Base-by-base conservation (phyloP, 1,140 invertebrate species). In the Littorina saxatilis region DNA sequence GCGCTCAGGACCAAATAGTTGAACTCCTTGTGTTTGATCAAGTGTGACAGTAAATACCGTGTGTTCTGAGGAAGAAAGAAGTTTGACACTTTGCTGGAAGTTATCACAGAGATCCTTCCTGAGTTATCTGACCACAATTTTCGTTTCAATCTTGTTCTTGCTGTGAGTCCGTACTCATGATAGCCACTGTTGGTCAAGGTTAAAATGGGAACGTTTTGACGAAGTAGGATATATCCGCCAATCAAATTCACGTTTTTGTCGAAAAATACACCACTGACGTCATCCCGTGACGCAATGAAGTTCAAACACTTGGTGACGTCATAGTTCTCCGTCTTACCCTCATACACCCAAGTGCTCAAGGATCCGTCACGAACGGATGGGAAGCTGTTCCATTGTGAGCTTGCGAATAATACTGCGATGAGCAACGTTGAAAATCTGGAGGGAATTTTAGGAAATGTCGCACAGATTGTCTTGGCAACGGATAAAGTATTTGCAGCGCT, bases 191-290 rank as follows among this genome's bases (percentile, higher is more conserved):
- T 85, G 27, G 88, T 86, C 27, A 90, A 80, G 11, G 87, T 75
- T 37, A 91, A 37, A 27, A 91, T 63, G 23, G 89, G 88, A 5
- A 91, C 87, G 40, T 91, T 80, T 68, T 87, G 79, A 58, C 88
- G 86, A 13, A 92, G 66, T 17, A 90, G 68, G 1, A 86, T 81
- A 77, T 85, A 91, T 9, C 74, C 90, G 15, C 86, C 91, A 13
- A 86, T 87, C 85, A 86, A 86, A 63, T 89, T 82, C 27, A 91
- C 55, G 29, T 83, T 82, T 27, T 80, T 58, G 74, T 91, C 89
- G 4, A 88, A 27, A 72, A 91, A 89, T 5, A 91, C 87, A 17
- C 91, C 91, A 27, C 81, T 88, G 23, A 91, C 90, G 79, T 90
- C 84, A 70, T 73, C 75, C 43, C 87, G 87, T 73, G 81, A 61